Evolutionary conservation across 2,113 vertebrate genomes (phyloP), one percentile per base, ranked within the genome.

Genomic region (Istiophorus platypterus): DNA sequence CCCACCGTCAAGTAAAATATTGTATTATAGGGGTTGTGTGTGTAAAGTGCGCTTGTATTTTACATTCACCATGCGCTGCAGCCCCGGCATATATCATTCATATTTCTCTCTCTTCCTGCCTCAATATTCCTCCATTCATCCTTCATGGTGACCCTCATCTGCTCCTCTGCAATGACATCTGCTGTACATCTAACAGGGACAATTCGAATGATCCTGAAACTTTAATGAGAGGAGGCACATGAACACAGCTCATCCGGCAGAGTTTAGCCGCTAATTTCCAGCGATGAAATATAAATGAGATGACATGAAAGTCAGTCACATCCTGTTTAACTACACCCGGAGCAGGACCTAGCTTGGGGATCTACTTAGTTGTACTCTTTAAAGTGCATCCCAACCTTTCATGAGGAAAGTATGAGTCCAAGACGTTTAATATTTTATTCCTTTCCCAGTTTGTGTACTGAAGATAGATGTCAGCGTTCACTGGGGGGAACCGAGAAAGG

Each of bases 141-240:
- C 24, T 31, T 41, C 6, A 13, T 34, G 14, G 11, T 61, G 81
- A 71, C 57, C 52, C 57, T 65, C 10, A 13, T 11, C 39, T 75
- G 39, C 54, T 66, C 31, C 1, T 29, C 45, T 59, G 3, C 42
- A 8, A 27, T 56, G 52, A 67, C 72, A 81, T 76, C 62, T 78
- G 45, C 66, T 20, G 20, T 6, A 49, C 27, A 37, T 9, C 49
- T 20, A 72, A 68, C 34, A 29, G 12, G 24, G 65, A 52, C 74
- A 29, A 66, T 78, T 76, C 34, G 75, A 71, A 9, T 12, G 26
- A 62, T 14, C 51, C 34, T 92, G 62, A 82, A 90, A 78, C 68
- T 78, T 88, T 90, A 76, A 90, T 88, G 72, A 89, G 77, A 15
- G 14, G 49, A 70, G 13, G 67, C 56, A 5, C 12, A 63, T 56